phyloP scores from a whole-genome alignment of 2,888 invertebrate species.

The Zaprionus lineosus region DNA sequence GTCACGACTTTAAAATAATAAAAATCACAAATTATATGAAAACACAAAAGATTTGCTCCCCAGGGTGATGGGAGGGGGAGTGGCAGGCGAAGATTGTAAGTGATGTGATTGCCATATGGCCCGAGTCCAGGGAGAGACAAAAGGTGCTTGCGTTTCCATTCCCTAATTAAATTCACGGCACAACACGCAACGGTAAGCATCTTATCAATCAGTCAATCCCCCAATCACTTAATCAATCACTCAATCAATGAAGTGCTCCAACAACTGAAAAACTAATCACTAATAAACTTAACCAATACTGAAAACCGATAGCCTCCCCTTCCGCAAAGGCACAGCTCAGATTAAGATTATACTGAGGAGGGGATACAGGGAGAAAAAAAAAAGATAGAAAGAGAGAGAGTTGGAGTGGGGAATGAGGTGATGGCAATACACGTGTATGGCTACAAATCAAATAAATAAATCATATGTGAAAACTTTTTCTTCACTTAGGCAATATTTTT shows the following conservation, averaged over 20 bases:
- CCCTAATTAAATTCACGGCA: slow-evolving; percentile 39
- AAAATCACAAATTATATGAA: slow-evolving; percentile 48
- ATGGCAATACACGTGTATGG: slow-evolving; percentile 23
- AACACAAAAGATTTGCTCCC: no score
- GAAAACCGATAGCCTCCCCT: slow-evolving; percentile 37
- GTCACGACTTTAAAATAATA: slow-evolving; percentile 70
- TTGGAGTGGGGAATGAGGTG: background rate
- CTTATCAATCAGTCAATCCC: slow-evolving; percentile 57
- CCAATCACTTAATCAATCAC: slow-evolving; percentile 57
- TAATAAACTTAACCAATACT: slow-evolving; percentile 52
- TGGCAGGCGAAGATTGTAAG: no score
- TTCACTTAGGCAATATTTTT: slow-evolving; percentile 72
- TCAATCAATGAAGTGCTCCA: slow-evolving; percentile 43
- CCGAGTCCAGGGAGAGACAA: background rate
- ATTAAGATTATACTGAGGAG: slow-evolving; percentile 7
- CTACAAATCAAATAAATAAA: slow-evolving; percentile 70
- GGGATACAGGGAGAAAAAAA: background rate
- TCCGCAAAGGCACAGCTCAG: slow-evolving; percentile 9
- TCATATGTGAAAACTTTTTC: slow-evolving; percentile 71
- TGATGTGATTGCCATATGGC: slow-evolving; percentile 21
- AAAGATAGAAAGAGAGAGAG: background rate
- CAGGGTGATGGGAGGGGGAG: no score
- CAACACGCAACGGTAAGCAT: slow-evolving; percentile 29
- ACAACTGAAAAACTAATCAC: slow-evolving; percentile 62
- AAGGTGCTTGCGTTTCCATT: slow-evolving; percentile 15